These are phyloP conservation scores for Paratrypauchen microcephalus DNA, from an alignment of 2,797 vertebrate genomes.

Conservation along the genomic window DNA sequence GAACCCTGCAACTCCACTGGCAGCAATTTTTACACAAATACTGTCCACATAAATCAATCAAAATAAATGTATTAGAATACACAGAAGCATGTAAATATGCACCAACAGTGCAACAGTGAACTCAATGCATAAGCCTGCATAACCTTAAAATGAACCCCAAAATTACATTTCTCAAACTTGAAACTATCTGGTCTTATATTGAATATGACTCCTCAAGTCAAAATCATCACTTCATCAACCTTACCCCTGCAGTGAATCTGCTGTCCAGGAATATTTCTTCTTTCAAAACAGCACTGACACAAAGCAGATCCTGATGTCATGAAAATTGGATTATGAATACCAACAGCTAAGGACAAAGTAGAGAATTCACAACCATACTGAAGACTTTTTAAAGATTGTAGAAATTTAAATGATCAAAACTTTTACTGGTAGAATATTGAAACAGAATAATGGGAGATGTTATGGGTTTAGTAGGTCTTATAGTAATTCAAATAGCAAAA, in stretches of 20 bases:
- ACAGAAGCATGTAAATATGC: background rate
- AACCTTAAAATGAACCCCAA: background rate
- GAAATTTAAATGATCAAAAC: too few relatives aligned
- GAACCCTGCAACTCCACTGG: conserved; percentile 16
- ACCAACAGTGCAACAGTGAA: background rate
- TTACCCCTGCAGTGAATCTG: background rate
- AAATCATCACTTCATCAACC: conserved; percentile 5
- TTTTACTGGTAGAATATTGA: too few relatives aligned
- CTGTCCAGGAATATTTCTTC: background rate
- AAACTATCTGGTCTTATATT: background rate
- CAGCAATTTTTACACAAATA: conserved; percentile 17
- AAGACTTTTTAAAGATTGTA: background rate
- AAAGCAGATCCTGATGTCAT: conserved; percentile 8
- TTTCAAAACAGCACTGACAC: background rate
- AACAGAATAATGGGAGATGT: too few relatives aligned
- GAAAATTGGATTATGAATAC: background rate
- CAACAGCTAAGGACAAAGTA: background rate
- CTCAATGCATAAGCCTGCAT: conserved; percentile 2
- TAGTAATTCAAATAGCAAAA: too few relatives aligned
- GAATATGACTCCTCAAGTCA: background rate
- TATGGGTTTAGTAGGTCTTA: too few relatives aligned
- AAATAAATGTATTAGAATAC: background rate
- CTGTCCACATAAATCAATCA: conserved; percentile 6
- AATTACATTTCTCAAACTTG: background rate
- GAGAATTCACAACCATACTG: background rate